Evolutionary conservation across 2,797 vertebrate genomes (phyloP), one percentile per base, ranked within the genome.

Genomic region (Argentina silus): DNA sequence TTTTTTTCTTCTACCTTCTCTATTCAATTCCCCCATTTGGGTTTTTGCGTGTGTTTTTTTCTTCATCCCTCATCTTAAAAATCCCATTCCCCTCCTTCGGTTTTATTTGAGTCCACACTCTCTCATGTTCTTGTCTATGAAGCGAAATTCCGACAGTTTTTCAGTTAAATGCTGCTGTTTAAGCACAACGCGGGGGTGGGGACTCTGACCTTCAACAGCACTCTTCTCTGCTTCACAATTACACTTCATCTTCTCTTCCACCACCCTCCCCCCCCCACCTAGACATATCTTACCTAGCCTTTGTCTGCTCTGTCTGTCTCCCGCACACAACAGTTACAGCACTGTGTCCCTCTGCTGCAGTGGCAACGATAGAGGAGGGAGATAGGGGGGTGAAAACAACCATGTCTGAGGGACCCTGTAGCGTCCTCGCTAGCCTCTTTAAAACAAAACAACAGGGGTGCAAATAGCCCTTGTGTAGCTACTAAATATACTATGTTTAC

Each of bases 151-250:
- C 72, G 78, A 73, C 56, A 15, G 4, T 1, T 43, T 56, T 74
- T 77, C 81, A 72, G 76, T 82, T 78, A 81, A 78, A 76, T 81
- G 68, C 73, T 69, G 80, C 62, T 78, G 81, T 78, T 77, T 78
- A 77, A 80, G 59, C 23, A 64, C 11, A 56, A 45, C 7, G 66
- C 74, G 86, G 81, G 86, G 87, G 87, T 17, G 87, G 83, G 82
- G 76, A 76, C 0, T 64, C 43, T 3, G 77, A 85, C 78, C 85
- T 87, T 86, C 69, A 67, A 66, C 1, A 19, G 70, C 81, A 78
- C 86, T 77, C 75, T 81, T 79, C 70, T 79, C 68, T 66, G 23
- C 83, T 73, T 77, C 57, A 69, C 81, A 85, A 78, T 77, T 79
- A 82, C 71, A 64, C 21, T 74, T 11, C 78, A 76, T 68, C 66